phyloP scores from a whole-genome alignment of 2,113 vertebrate genomes.

The Anguilla rostrata region DNA sequence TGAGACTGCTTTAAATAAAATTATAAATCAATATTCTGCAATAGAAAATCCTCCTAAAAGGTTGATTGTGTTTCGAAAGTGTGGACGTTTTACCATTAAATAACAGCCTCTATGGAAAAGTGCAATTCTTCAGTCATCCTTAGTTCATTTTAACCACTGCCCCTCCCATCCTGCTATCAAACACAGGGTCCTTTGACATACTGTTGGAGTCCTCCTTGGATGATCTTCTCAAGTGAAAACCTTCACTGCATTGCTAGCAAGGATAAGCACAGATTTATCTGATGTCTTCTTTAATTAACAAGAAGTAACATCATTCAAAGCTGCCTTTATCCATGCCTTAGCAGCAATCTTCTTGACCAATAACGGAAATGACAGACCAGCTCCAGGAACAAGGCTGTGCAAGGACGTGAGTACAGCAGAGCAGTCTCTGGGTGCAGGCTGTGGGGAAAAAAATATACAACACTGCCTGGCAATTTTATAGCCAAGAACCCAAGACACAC shows the following conservation, averaged over 20 bases:
- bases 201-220: constrained; percentile 29
- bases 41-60: too few relatives aligned
- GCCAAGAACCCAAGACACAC: constrained; percentile 40
- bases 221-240: constrained; percentile 51
- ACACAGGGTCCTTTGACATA: neutral
- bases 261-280: constrained; percentile 84
- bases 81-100: neutral
- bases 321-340: constrained; percentile 78
- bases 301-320: constrained; percentile 85
- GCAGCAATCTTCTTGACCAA: constrained; percentile 60
- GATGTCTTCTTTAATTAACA: constrained; percentile 81
- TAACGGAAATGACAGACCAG: constrained; percentile 51
- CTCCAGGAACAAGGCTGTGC: constrained; percentile 33
- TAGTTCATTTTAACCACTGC: too few relatives aligned
- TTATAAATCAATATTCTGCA: too few relatives aligned
- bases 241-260: constrained; percentile 70
- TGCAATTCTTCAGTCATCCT: neutral
- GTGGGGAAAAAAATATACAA: constrained; percentile 27
- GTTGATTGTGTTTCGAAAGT: too few relatives aligned
- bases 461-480: constrained; percentile 35
- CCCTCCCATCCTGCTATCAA: neutral
- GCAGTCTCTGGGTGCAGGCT: neutral
- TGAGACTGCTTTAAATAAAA: too few relatives aligned
- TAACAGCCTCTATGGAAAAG: neutral
- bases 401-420: constrained; percentile 19